Conservation (phyloP, 2,888 invertebrate species). For the Diaperis boleti region DNA sequence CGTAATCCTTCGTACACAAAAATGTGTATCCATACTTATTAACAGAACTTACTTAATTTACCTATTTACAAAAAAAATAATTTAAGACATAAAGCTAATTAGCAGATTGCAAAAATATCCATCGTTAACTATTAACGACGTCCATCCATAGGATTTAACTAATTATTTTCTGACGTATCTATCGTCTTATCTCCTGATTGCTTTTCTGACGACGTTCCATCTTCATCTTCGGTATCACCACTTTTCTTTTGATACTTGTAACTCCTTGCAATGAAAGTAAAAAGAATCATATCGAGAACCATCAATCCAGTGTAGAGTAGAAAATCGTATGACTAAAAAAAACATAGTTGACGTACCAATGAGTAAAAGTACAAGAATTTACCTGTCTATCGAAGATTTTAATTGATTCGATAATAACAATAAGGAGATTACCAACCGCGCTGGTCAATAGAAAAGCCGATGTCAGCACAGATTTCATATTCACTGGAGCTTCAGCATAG, state of each 20-base stretch:
- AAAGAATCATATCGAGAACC: conserved; percentile 85
- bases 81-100: not conserved
- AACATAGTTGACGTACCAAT: too few species aligned
- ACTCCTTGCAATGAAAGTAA: conserved; percentile 81
- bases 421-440: conserved; percentile 93
- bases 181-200: too few species aligned
- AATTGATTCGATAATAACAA: conserved; percentile 87
- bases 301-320: conserved; percentile 89
- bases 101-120: not conserved
- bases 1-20: too few species aligned
- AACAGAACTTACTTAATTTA: too few species aligned
- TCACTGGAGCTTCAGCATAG: conserved; percentile 91
- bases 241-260: conserved; percentile 77
- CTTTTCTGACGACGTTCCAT: conserved; percentile 2
- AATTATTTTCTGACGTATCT: not conserved
- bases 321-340: conserved; percentile 88
- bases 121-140: not conserved
- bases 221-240: conserved; percentile 49
- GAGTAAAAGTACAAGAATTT: too few species aligned
- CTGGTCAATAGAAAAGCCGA: conserved; percentile 94
- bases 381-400: conserved; percentile 83
- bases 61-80: not conserved
- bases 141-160: not conserved
- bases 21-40: too few species aligned
- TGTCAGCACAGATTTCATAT: conserved; percentile 95